Conservation (phyloP, 2,888 invertebrate species). For the Conchocele bisecta region DNA sequence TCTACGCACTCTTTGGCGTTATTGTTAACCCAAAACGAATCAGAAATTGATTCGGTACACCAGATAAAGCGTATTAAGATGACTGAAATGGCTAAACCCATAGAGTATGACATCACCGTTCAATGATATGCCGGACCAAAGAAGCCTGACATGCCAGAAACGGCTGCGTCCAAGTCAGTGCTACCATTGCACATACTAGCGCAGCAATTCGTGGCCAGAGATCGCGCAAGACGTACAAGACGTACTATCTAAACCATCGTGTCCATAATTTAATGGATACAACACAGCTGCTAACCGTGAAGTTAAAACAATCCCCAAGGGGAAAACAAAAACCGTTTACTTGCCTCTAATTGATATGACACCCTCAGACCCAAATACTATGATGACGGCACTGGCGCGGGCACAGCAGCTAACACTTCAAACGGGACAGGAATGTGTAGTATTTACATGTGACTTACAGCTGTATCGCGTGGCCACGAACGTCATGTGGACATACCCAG, state of each 20-base stretch:
- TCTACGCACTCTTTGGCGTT: conserved; percentile 32
- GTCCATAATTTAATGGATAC: conserved; percentile 27
- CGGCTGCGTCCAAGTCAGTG: not conserved
- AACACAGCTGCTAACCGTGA: conserved; percentile 26
- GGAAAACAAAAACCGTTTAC: conserved; percentile 45
- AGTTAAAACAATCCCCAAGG: conserved; percentile 16
- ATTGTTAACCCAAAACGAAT: conserved; percentile 3
- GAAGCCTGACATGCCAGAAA: conserved; percentile 21
- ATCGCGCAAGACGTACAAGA: conserved; percentile 6
- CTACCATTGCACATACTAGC: conserved; percentile 9
- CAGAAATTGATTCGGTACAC: not conserved
- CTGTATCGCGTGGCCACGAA: conserved; percentile 20
- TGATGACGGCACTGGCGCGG: conserved; percentile 42
- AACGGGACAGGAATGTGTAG: conserved; percentile 35
- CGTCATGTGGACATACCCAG: conserved; percentile 50
- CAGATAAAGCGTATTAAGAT: conserved; percentile 2
- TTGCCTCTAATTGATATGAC: conserved; percentile 51
- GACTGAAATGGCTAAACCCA: conserved; percentile 3
- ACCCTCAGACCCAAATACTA: conserved; percentile 45
- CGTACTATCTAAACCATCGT: not conserved
- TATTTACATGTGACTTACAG: conserved; percentile 20
- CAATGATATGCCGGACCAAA: conserved; percentile 17
- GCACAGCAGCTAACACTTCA: conserved; percentile 49
- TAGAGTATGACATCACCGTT: conserved; percentile 6
- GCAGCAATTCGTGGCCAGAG: not conserved